Evolutionary conservation across 2,113 vertebrate genomes (phyloP).

Genomic region (Albula glossodonta): DNA sequence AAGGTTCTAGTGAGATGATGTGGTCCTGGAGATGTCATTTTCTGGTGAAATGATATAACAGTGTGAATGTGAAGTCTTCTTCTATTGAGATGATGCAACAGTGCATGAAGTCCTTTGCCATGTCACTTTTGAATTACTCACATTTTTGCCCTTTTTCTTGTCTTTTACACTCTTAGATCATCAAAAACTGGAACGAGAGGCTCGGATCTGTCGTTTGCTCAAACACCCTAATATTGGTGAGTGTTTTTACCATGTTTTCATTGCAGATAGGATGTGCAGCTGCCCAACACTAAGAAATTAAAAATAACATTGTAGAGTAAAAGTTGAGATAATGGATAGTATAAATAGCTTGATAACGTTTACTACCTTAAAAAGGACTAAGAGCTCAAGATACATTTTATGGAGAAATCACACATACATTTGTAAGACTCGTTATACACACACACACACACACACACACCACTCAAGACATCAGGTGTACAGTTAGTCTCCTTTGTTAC

Average conservation of each 20-base stretch:
- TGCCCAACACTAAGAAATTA: not conserved
- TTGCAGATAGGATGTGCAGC: not conserved
- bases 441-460: too few species aligned
- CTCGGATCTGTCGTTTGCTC: slow-evolving; percentile 74
- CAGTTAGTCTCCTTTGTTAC: not conserved
- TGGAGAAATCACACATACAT: too few species aligned
- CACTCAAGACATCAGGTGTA: not conserved
- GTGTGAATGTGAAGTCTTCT: not conserved
- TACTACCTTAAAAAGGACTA: too few species aligned
- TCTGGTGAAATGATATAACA: not conserved
- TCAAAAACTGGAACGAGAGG: slow-evolving; percentile 76
- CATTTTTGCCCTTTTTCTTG: not conserved
- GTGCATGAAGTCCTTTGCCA: not conserved
- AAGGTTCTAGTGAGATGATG: not conserved
- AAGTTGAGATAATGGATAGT: not conserved
- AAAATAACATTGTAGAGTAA: not conserved
- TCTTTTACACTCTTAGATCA: slow-evolving; percentile 63
- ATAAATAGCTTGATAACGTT: too few species aligned
- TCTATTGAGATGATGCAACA: not conserved
- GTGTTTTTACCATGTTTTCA: not conserved
- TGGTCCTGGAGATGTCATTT: not conserved
- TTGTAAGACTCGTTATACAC: too few species aligned
- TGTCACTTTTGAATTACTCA: not conserved
- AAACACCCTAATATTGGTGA: slow-evolving; percentile 76
- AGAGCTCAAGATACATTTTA: too few species aligned